phyloP scores from a whole-genome alignment of 2,888 invertebrate genomes.

The Apamea monoglypha region DNA sequence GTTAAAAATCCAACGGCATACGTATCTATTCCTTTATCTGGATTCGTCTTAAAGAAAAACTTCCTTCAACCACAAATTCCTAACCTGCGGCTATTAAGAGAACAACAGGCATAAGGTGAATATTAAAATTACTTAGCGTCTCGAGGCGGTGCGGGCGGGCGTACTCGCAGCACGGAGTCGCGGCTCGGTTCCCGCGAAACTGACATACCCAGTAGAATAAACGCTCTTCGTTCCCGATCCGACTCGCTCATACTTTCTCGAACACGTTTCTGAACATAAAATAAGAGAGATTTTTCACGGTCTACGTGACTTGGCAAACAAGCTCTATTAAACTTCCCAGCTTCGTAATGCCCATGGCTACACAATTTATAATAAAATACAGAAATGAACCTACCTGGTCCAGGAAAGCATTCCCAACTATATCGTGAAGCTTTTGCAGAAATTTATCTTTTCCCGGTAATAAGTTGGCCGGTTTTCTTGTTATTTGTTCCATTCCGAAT shows the following conservation, averaged over 20 bases:
- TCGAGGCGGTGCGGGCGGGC: conserved; percentile 82
- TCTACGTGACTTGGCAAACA: conserved; percentile 70
- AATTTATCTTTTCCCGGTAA: conserved; percentile 84
- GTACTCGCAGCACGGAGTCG: conserved; percentile 83
- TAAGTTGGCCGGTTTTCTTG: conserved; percentile 77
- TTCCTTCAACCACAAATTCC: neutral
- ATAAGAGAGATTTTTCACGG: conserved; percentile 64
- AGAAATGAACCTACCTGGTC: conserved; percentile 79
- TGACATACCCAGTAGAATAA: conserved; percentile 83
- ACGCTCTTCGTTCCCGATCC: conserved; percentile 85
- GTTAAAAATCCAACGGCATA: neutral
- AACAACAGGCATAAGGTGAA: conserved; percentile 19
- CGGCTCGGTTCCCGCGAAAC: conserved; percentile 85
- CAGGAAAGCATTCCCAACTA: conserved; percentile 82
- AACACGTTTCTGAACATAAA: conserved; percentile 82
- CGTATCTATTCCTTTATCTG: neutral
- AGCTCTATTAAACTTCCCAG: conserved; percentile 58
- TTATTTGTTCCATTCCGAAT: conserved; percentile 85
- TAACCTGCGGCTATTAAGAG: conserved; percentile 12
- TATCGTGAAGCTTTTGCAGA: conserved; percentile 80
- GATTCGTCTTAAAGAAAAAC: neutral
- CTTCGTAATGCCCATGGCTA: conserved; percentile 50
- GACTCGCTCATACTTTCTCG: conserved; percentile 81
- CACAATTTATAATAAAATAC: conserved; percentile 61
- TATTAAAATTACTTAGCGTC: conserved; percentile 79